These are phyloP conservation scores for Heliornis fulica DNA, from an alignment of 2,113 vertebrate genomes.

Conservation along the genomic window DNA sequence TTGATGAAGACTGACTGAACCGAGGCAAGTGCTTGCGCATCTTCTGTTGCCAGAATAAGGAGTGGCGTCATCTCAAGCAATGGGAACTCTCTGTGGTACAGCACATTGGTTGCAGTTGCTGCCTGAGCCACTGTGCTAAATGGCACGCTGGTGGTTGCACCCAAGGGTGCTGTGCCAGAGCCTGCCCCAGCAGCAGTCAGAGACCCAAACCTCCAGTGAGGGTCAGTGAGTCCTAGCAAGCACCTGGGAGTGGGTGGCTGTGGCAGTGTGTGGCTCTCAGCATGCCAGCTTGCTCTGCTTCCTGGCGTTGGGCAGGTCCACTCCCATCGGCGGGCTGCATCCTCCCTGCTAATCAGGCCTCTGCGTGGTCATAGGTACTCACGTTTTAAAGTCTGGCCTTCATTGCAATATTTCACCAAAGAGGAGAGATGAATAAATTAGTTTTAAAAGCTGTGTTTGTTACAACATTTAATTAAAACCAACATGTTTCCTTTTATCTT, in stretches of 20 bases:
- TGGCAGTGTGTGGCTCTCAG: too few relatives aligned
- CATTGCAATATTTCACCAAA: background rate
- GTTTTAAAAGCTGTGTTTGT: background rate
- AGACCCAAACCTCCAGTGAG: background rate
- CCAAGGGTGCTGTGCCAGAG: background rate
- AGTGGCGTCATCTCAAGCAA: background rate
- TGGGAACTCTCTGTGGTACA: background rate
- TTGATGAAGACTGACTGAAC: background rate
- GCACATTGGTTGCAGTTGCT: accelerated
- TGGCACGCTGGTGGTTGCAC: too few relatives aligned
- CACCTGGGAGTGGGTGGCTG: accelerated
- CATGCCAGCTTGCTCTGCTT: background rate
- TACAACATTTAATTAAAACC: background rate
- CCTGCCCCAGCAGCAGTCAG: background rate
- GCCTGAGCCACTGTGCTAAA: too few relatives aligned
- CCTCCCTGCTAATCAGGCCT: background rate
- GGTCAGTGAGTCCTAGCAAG: background rate
- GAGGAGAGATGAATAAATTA: background rate
- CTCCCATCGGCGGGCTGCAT: background rate
- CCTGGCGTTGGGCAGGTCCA: accelerated
- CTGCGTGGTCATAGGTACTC: background rate
- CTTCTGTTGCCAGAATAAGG: background rate
- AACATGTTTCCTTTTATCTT: background rate
- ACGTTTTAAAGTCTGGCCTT: background rate
- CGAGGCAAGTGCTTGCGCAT: background rate